phyloP scores from a whole-genome alignment of 2,797 vertebrate genomes.

The Notolabrus celidotus region DNA sequence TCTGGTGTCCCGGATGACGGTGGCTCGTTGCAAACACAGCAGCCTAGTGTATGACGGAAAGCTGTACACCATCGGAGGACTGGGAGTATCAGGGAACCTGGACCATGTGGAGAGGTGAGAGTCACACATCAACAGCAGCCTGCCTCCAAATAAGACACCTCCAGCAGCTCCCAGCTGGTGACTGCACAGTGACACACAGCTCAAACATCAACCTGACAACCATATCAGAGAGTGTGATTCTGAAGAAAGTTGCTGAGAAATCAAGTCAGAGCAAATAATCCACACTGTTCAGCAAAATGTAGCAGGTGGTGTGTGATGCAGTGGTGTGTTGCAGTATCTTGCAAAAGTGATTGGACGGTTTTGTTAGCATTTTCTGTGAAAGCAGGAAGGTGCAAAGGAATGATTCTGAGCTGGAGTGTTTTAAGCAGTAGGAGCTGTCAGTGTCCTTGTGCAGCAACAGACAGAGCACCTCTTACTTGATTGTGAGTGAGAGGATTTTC shows the following conservation, averaged over 20 bases:
- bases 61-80: conserved; percentile 96
- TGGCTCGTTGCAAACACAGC: conserved; percentile 95
- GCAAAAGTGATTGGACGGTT: conserved; percentile 47
- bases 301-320: conserved; percentile 20
- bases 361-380: neutral
- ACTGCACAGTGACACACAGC: neutral
- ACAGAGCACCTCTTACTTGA: conserved; percentile 53
- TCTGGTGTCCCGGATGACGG: conserved; percentile 97
- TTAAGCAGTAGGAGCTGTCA: conserved; percentile 65
- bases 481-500: conserved; percentile 45
- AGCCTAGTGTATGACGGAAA: conserved; percentile 98
- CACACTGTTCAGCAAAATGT: conserved; percentile 33
- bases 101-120: conserved; percentile 97
- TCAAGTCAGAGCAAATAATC: conserved; percentile 37
- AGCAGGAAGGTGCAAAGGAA: neutral
- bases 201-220: conserved; percentile 9
- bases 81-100: conserved; percentile 94
- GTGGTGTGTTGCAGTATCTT: conserved; percentile 31
- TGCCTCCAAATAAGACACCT: neutral
- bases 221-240: neutral
- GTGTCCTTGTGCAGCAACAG: conserved; percentile 39
- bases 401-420: neutral
- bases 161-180: neutral
- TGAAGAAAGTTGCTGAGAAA: conserved; percentile 34
- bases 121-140: neutral